Base-by-base conservation (phyloP, 2,797 vertebrate species). In the Catharus ustulatus region DNA sequence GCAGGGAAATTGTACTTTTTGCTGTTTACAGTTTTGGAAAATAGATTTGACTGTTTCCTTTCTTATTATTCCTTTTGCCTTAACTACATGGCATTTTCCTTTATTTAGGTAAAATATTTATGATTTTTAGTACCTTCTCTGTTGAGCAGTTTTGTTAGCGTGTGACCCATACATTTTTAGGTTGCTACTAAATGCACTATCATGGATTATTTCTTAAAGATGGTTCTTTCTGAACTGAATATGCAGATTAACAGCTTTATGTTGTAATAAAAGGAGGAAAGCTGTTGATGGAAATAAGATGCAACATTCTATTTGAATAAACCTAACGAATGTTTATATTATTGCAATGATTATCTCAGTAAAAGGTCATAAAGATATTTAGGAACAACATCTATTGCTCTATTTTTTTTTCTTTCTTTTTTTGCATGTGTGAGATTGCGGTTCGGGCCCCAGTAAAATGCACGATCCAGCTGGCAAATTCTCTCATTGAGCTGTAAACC, bases 401-500 rank as follows among this genome's bases (percentile, higher is more conserved):
- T 22, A 24, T 34, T n/a, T 9, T 67, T 11, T 66, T 15, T 32
- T 48, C 40, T 62, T 46, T 5, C 2, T 27, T 54, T 71, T 71
- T 67, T 45, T 18, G 4, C 7, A 5, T 9, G 14, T 20, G 34
- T 45, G 66, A 79, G 29, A 21, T 2, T 20, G 67, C 5, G 1
- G 16, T 73, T 88, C 26, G 23, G 76, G 67, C 51, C 51, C 64
- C 1, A 1, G 87, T 57, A 69, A 88, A 94, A 95, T 26, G 38
- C 87, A 29, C 61, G 55, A 15, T 22, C 78, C 55, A 36, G 80
- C 79, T 51, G 40, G 52, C 83, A 76, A 93, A 94, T 95, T 84
- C 91, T 67, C 64, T 86, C 87, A 38, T 58, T 52, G 64, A 93
- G 74, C 93, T 92, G 76, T 71, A 80, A 90, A 77, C 64, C 66